Conservation (phyloP, 2,113 vertebrate species). For the Rhinolophus ferrumequinum region DNA sequence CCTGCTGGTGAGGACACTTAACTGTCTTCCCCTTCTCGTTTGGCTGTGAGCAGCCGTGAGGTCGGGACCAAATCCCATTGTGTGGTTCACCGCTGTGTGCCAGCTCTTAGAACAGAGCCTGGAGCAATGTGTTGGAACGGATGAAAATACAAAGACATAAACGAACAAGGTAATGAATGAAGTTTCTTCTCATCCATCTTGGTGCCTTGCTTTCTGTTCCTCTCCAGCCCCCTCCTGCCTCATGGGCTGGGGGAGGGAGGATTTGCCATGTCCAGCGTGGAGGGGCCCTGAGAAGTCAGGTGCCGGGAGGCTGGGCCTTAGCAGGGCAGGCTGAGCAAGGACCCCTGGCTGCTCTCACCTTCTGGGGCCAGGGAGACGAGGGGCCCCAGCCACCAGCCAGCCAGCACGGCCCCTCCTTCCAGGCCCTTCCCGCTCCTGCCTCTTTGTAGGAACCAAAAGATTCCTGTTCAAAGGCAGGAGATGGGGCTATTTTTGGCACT, state of each 20-base stretch:
- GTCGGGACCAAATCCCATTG: accelerated
- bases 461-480: constrained; percentile 61
- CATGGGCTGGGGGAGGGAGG: neutral
- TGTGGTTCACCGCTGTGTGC: accelerated
- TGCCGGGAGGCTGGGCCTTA: neutral
- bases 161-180: accelerated
- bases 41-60: accelerated
- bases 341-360: neutral
- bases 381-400: neutral
- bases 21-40: accelerated
- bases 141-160: neutral
- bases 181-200: neutral
- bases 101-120: neutral
- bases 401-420: neutral
- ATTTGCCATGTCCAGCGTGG: neutral
- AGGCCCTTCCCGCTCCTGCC: neutral
- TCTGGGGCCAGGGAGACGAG: neutral
- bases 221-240: neutral
- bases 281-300: neutral
- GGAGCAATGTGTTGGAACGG: neutral
- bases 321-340: neutral
- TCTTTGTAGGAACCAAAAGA: constrained; percentile 37
- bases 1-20: neutral
- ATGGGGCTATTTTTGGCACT: constrained; percentile 75
- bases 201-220: neutral